Percentiles rank a stretch among this genome's conserved stretches.
Evolutionary conservation across 2,113 vertebrate species (phyloP).

Genomic region (Plecotus auritus): DNA sequence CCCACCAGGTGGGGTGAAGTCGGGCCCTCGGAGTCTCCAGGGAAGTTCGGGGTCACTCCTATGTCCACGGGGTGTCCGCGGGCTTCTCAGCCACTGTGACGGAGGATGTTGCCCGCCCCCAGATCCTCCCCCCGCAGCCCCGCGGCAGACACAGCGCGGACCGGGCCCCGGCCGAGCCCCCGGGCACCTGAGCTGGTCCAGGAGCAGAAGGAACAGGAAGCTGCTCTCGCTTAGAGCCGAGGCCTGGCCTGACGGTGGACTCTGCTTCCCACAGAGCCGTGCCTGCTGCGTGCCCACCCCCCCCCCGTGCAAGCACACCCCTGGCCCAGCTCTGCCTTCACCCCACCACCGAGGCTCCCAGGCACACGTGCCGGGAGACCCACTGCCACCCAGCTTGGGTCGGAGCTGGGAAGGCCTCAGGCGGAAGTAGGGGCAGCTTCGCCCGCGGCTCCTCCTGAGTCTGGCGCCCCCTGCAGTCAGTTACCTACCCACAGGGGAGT

Average conservation of each 20-base stretch:
- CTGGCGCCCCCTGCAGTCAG: too few relatives aligned
- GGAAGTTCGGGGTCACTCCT: not conserved
- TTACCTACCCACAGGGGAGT: too few relatives aligned
- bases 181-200: fast-evolving
- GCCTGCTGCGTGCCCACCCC: not conserved
- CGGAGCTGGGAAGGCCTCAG: not conserved
- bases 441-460: too few relatives aligned
- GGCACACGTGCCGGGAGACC: not conserved
- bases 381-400: fast-evolving
- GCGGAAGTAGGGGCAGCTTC: too few relatives aligned
- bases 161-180: too few relatives aligned
- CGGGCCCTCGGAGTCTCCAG: not conserved
- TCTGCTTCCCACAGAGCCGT: not conserved
- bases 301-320: not conserved
- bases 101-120: not conserved
- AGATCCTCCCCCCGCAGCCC: not conserved
- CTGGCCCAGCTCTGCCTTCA: not conserved
- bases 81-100: not conserved
- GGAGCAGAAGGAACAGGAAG: too few relatives aligned
- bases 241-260: not conserved
- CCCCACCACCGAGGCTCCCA: not conserved
- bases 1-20: not conserved
- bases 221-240: too few relatives aligned
- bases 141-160: not conserved
- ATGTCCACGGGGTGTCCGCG: not conserved